A percentile compares a stretch with the other conserved stretches of the same genome.
Evolutionary conservation across 2,888 invertebrate genomes (phyloP).

Genomic region (Mimachlamys varia): DNA sequence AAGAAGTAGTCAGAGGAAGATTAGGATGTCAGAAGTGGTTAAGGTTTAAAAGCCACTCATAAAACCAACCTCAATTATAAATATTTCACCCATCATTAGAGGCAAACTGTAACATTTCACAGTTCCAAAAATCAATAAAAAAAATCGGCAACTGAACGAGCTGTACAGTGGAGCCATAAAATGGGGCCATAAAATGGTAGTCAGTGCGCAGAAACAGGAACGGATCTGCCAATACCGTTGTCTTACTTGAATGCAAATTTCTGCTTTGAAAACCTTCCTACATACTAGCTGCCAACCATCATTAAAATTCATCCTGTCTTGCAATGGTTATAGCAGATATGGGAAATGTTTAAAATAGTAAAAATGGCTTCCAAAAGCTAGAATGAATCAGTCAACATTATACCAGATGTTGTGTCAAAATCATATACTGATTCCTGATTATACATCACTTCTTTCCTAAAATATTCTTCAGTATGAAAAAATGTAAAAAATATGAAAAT

Average conservation of each 20-base stretch:
- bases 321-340: too few relatives aligned
- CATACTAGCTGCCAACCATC: background rate
- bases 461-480: too few relatives aligned
- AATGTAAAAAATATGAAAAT: too few relatives aligned
- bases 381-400: too few relatives aligned
- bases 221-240: too few relatives aligned
- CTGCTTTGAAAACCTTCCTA: background rate
- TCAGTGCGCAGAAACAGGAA: background rate
- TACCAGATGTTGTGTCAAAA: too few relatives aligned
- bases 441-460: too few relatives aligned
- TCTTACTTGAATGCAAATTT: too few relatives aligned
- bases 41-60: background rate
- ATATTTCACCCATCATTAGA: slow-evolving; percentile 28
- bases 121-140: background rate
- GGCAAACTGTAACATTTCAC: slow-evolving; percentile 29
- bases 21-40: background rate
- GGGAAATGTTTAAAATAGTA: too few relatives aligned
- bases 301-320: too few relatives aligned
- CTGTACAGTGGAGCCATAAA: background rate
- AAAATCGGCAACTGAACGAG: background rate
- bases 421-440: too few relatives aligned
- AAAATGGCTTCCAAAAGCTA: too few relatives aligned
- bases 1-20: background rate
- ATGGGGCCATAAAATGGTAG: background rate
- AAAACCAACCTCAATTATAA: background rate